Conservation (phyloP, 2,888 invertebrate species). For the Tiliacea aurago region DNA sequence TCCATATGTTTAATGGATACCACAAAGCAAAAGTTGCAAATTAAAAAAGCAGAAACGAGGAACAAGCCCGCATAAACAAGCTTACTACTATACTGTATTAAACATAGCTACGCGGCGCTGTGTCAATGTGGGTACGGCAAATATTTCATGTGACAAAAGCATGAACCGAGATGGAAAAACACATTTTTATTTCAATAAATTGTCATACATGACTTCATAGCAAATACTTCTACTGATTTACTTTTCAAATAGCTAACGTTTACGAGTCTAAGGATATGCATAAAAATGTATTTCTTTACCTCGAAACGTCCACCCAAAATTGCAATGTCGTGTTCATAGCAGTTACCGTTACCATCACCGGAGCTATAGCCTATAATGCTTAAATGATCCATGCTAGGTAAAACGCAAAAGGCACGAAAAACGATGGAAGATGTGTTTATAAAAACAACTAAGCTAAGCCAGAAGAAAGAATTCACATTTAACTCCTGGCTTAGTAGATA, state of each 20-base stretch:
- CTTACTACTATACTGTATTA: conserved; percentile 7
- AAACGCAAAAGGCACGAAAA: conserved; percentile 53
- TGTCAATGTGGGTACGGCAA: conserved; percentile 50
- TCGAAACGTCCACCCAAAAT: conserved; percentile 52
- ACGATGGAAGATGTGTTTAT: conserved; percentile 57
- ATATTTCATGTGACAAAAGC: conserved; percentile 55
- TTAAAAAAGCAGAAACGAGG: conserved; percentile 39
- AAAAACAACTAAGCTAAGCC: conserved; percentile 20
- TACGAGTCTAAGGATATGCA: conserved; percentile 24
- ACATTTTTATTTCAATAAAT: conserved; percentile 47
- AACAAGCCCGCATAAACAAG: conserved; percentile 40
- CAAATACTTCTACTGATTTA: conserved; percentile 31
- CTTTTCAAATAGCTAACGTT: conserved; percentile 30
- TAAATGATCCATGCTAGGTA: conserved; percentile 67
- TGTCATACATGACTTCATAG: conserved; percentile 13
- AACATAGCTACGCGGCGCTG: conserved; percentile 30
- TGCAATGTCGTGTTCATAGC: conserved; percentile 55
- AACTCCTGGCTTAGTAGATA: conserved; percentile 45
- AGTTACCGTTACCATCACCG: conserved; percentile 67
- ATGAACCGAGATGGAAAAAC: conserved; percentile 56
- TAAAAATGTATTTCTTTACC: conserved; percentile 61
- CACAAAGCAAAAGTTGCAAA: conserved; percentile 6
- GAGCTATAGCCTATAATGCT: conserved; percentile 59
- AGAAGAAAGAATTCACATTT: conserved; percentile 32
- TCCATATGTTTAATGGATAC: not conserved